phyloP scores from a whole-genome alignment of 2,888 invertebrate species.

The Corythucha ciliata region DNA sequence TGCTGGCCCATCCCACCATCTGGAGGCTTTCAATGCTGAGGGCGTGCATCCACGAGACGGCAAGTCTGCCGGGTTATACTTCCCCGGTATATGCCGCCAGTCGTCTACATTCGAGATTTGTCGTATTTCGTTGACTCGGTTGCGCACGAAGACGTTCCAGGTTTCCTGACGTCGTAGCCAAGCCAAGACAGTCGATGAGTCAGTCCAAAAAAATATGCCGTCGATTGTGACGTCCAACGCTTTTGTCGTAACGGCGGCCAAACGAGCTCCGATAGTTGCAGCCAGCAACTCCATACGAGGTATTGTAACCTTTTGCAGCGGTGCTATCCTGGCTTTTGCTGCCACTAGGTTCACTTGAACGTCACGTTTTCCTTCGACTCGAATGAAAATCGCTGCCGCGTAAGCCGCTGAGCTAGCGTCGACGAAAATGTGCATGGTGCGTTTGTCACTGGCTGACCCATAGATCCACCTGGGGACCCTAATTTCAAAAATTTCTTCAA shows the following conservation, averaged over 20 bases:
- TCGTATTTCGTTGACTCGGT: conserved; percentile 16
- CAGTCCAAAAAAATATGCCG: conserved; percentile 17
- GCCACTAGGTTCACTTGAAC: not conserved
- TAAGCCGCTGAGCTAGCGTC: conserved; percentile 20
- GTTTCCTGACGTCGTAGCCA: conserved; percentile 17
- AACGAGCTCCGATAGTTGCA: conserved; percentile 10
- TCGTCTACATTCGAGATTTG: not conserved
- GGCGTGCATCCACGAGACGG: conserved; percentile 21
- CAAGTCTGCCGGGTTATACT: conserved; percentile 17
- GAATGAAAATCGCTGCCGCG: conserved; percentile 20
- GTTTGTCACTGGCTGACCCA: no score
- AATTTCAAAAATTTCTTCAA: no score
- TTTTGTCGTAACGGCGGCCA: no score
- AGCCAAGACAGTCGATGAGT: conserved; percentile 18
- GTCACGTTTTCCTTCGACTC: not conserved
- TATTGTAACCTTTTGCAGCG: not conserved
- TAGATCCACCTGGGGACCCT: no score
- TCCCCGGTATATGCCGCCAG: conserved; percentile 14
- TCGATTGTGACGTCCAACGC: not conserved
- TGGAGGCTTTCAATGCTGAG: not conserved
- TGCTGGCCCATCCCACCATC: no score
- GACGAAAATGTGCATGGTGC: conserved; percentile 19
- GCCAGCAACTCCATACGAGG: conserved; percentile 15
- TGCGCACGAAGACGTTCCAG: conserved; percentile 22
- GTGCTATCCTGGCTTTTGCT: conserved; percentile 8